These are phyloP conservation scores for Caenorhabditis becei DNA, from an alignment of 2,888 invertebrate species.

Conservation along the genomic window DNA sequence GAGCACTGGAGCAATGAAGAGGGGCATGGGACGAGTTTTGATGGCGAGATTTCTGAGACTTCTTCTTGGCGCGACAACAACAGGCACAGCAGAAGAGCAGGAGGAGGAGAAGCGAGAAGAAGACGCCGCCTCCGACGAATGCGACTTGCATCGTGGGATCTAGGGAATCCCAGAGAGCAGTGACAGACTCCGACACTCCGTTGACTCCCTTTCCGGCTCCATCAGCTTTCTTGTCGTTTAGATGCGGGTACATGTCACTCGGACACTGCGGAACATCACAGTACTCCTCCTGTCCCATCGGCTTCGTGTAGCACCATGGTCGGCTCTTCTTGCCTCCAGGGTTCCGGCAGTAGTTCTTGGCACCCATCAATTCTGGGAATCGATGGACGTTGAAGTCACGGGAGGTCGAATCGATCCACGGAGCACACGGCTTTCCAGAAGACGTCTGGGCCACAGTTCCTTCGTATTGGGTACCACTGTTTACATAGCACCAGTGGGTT, in stretches of 20 bases:
- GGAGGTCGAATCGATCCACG: constrained; percentile 71
- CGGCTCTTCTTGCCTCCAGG: constrained; percentile 86
- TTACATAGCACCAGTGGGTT: constrained; percentile 88
- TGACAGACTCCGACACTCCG: constrained; percentile 59
- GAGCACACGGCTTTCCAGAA: constrained; percentile 70
- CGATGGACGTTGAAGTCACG: constrained; percentile 85
- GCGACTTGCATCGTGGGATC: constrained; percentile 74
- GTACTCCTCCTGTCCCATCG: constrained; percentile 86
- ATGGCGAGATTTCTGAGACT: constrained; percentile 52
- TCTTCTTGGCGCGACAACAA: constrained; percentile 76
- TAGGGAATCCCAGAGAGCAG: constrained; percentile 75
- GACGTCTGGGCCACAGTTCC: constrained; percentile 85
- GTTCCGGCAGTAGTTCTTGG: constrained; percentile 89
- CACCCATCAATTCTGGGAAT: constrained; percentile 89
- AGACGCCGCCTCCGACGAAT: constrained; percentile 74
- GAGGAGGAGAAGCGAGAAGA: constrained; percentile 73
- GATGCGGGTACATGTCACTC: constrained; percentile 67
- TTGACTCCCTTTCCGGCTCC: constrained; percentile 26
- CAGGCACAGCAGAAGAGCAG: constrained; percentile 77
- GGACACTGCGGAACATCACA: constrained; percentile 86
- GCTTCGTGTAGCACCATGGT: constrained; percentile 71
- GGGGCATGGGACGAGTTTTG: constrained; percentile 21
- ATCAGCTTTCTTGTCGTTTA: constrained; percentile 39
- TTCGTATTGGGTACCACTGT: constrained; percentile 87
- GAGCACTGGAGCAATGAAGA: constrained; percentile 58